Evolutionary conservation across 1,140 invertebrate species (phyloP).

Genomic region (Sarcophaga bullata): DNA sequence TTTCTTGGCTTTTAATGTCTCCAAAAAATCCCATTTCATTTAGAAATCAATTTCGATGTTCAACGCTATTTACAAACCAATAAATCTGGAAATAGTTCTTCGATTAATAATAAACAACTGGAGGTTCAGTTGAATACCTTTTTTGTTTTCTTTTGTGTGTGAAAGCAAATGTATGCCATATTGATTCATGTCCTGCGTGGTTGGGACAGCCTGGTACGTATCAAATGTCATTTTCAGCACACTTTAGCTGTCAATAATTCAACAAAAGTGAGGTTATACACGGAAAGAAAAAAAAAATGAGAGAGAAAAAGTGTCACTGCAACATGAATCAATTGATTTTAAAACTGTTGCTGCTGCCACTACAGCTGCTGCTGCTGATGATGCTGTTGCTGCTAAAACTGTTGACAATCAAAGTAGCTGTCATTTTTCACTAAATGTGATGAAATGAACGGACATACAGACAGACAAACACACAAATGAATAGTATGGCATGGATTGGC

Average conservation of each 20-base stretch:
- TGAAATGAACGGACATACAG: background rate
- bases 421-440: constrained; percentile 37
- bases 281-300: background rate
- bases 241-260: constrained; percentile 39
- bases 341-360: background rate
- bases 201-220: background rate
- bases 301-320: background rate
- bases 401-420: constrained; percentile 30
- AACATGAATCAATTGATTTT: constrained; percentile 36
- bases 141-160: background rate
- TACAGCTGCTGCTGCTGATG: background rate
- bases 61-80: background rate
- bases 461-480: background rate
- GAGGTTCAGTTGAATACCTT: too few relatives aligned
- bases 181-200: background rate
- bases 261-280: background rate
- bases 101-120: background rate
- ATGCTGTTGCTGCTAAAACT: background rate
- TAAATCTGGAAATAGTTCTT: background rate
- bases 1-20: too few relatives aligned
- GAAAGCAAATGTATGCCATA: background rate
- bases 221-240: constrained; percentile 29
- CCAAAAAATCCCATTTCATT: background rate
- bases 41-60: background rate
- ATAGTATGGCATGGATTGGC: background rate